phyloP scores from a whole-genome alignment of 2,888 invertebrate genomes.

The Lepeophtheirus nordmannii region DNA sequence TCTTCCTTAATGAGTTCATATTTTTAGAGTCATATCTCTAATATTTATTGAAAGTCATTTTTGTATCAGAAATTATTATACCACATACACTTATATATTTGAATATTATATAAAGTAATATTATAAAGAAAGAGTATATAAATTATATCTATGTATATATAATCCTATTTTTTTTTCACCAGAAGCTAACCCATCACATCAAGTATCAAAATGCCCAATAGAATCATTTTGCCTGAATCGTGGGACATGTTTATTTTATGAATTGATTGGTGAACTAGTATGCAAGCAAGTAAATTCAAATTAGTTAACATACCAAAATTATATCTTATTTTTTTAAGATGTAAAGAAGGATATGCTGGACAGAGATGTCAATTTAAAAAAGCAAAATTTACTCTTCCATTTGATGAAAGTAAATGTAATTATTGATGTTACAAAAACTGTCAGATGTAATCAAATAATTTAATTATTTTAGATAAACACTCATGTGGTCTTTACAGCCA shows the following conservation, averaged over 20 bases:
- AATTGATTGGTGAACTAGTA: slow-evolving; percentile 6
- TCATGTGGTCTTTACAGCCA: slow-evolving; percentile 23
- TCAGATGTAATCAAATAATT: not conserved
- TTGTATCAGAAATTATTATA: too few species aligned
- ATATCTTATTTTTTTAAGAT: slow-evolving; percentile 9
- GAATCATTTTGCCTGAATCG: slow-evolving; percentile 5
- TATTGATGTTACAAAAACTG: not conserved
- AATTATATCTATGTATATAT: not conserved
- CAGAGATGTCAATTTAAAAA: slow-evolving; percentile 24
- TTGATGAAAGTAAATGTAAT: slow-evolving; percentile 11
- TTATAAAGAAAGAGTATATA: too few species aligned
- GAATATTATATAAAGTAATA: too few species aligned
- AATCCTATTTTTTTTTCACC: not conserved
- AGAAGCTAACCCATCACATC: not conserved
- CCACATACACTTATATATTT: too few species aligned
- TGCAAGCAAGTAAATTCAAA: slow-evolving; percentile 6
- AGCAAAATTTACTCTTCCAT: slow-evolving; percentile 3
- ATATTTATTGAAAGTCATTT: too few species aligned
- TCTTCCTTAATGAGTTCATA: too few species aligned
- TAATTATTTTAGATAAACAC: not conserved
- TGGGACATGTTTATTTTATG: not conserved
- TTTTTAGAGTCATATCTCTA: too few species aligned
- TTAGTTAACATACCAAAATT: not conserved
- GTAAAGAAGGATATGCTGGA: slow-evolving; percentile 18
- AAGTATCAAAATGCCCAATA: slow-evolving; percentile 6